Percentiles rank a stretch among this genome's conserved stretches.
phyloP scores from a whole-genome alignment of 64 coral and sea anemone genomes.

The Orbicella faveolata region DNA sequence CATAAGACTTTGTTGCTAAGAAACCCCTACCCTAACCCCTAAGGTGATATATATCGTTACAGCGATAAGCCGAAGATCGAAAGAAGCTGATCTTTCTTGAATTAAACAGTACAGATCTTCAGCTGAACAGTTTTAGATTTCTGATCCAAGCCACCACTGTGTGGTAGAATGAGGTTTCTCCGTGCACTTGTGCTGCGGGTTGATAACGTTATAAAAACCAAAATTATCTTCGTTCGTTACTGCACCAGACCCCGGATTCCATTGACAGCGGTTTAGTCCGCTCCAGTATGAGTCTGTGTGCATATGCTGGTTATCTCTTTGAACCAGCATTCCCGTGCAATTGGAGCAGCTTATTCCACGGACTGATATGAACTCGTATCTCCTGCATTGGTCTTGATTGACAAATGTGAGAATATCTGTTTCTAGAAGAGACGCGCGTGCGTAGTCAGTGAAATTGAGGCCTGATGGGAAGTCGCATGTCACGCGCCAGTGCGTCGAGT shows the following conservation, averaged over 20 bases:
- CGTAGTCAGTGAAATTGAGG: conserved; percentile 21
- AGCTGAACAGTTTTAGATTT: background rate
- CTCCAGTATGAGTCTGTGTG: conserved; percentile 38
- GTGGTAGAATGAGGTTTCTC: conserved; percentile 28
- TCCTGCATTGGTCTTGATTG: conserved; percentile 14
- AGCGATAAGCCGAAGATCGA: too few species aligned
- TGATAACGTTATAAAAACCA: conserved; percentile 3
- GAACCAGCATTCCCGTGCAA: conserved; percentile 7
- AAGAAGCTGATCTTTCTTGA: too few species aligned
- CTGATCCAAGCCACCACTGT: conserved; percentile 56
- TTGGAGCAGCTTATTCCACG: conserved; percentile 21
- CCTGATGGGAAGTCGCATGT: conserved; percentile 27
- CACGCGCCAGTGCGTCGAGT: conserved; percentile 43
- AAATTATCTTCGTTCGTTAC: conserved; percentile 16
- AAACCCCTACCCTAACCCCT: too few species aligned
- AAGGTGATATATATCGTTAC: too few species aligned
- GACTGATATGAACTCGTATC: conserved; percentile 22
- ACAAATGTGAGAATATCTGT: conserved; percentile 14
- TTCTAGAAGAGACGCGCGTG: conserved; percentile 7
- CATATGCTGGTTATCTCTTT: conserved; percentile 19
- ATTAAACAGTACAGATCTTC: too few species aligned
- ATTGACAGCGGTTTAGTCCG: background rate
- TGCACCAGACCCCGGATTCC: background rate
- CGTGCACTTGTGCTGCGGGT: conserved; percentile 37
- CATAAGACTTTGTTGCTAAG: too few species aligned